Evolutionary conservation across 1,140 invertebrate species (phyloP), one percentile per base, ranked within the genome.

Genomic region (Oedothorax gibbosus): DNA sequence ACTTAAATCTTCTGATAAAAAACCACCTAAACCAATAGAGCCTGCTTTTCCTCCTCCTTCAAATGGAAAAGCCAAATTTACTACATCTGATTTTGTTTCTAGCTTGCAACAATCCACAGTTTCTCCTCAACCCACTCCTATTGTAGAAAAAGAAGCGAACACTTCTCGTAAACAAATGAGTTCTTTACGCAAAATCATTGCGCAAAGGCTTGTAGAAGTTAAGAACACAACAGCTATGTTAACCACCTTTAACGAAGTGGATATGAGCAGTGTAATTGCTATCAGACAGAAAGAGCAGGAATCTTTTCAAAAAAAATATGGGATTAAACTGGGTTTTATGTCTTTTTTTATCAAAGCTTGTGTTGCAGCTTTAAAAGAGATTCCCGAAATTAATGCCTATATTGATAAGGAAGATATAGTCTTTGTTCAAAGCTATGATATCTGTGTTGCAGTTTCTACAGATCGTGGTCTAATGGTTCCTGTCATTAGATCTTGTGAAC

Each of bases 381-480:
- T 57, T 15, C 56, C 56, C 15, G 56, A 57, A 57, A 57, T 57
- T 57, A 57, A 57, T 57, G 56, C 56, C 15, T 9, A 57, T 10
- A 57, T 57, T 15, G 9, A 9, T 10, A 15, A 15, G 9, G 56
- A 57, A 10, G 56, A 57, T 10, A 57, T 57, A 9, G 15, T 57
- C 9, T 57, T 10, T 57, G 15, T 10, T 10, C 56, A 57, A 10
- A 10, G 15, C 18, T 65, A 10, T 65, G 64, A 65, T 7, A 18
- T 12, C 12, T 12, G 10, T 7, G 18, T 12, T 71, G 92, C 92
- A 82, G 92, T 93, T 18, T 90, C 92, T 49, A 91, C 92, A 10
- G 91, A 92, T 20, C 92, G 92, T 89, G 92, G 92, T 78, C 88
- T 92, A 49, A 92, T 92, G 53, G 92, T 93, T 35, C 92, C 92